phyloP scores from a whole-genome alignment of 2,113 vertebrate species.

The Ophthalmolycus amberensis region DNA sequence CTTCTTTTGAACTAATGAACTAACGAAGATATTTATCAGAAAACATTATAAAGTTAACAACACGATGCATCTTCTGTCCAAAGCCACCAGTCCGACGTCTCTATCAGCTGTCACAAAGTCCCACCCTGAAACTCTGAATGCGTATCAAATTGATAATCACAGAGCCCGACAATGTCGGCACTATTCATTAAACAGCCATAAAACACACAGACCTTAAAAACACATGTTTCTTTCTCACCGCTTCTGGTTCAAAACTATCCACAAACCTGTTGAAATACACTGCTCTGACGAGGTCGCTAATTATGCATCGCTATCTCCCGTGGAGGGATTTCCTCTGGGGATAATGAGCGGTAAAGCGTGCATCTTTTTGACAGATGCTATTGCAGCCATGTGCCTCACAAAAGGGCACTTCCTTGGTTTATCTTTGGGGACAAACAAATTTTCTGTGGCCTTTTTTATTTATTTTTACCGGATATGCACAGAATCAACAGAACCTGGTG shows the following conservation, averaged over 20 bases:
- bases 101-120: background rate
- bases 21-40: background rate
- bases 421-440: background rate
- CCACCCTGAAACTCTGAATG: background rate
- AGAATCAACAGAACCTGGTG: background rate
- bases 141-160: background rate
- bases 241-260: background rate
- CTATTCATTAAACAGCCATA: background rate
- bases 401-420: background rate
- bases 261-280: background rate
- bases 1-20: background rate
- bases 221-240: background rate
- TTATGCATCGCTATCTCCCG: background rate
- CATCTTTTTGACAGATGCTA: background rate
- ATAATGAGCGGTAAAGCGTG: background rate
- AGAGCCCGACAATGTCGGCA: background rate
- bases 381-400: background rate
- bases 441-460: background rate
- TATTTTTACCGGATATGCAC: background rate
- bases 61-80: background rate
- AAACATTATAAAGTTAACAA: background rate
- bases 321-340: background rate
- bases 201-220: background rate
- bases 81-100: background rate
- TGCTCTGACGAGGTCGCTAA: background rate